phyloP scores from a whole-genome alignment of 2,113 vertebrate species.

The Setophaga coronata region DNA sequence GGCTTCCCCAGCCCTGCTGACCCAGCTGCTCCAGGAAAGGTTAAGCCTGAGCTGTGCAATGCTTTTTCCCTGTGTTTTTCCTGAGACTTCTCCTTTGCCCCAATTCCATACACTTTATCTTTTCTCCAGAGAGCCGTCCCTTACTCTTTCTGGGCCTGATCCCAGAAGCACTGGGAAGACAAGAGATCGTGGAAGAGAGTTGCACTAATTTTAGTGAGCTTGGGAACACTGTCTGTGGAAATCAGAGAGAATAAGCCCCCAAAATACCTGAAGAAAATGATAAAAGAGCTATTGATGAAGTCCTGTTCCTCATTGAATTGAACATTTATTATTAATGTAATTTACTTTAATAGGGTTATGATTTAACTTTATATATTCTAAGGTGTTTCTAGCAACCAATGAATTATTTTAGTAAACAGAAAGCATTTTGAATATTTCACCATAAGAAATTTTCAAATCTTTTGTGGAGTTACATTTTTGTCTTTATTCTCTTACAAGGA shows the following conservation, averaged over 20 bases:
- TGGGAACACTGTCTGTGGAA: background rate
- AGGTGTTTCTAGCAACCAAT: background rate
- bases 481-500: background rate
- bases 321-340: background rate
- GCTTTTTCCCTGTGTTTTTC: background rate
- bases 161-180: background rate
- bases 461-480: background rate
- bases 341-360: background rate
- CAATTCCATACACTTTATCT: background rate
- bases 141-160: slow-evolving; percentile 1
- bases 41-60: background rate
- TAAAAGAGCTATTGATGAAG: background rate
- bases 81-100: slow-evolving; percentile 13
- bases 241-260: background rate
- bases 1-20: background rate
- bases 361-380: background rate
- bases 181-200: background rate
- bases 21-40: background rate
- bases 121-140: slow-evolving; percentile 10
- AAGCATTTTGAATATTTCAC: background rate
- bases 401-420: background rate
- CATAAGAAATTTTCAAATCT: background rate
- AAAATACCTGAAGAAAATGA: background rate
- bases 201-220: slow-evolving; percentile 20
- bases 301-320: background rate